phyloP scores from a whole-genome alignment of 2,113 vertebrate genomes.

The Zosterops borbonicus region DNA sequence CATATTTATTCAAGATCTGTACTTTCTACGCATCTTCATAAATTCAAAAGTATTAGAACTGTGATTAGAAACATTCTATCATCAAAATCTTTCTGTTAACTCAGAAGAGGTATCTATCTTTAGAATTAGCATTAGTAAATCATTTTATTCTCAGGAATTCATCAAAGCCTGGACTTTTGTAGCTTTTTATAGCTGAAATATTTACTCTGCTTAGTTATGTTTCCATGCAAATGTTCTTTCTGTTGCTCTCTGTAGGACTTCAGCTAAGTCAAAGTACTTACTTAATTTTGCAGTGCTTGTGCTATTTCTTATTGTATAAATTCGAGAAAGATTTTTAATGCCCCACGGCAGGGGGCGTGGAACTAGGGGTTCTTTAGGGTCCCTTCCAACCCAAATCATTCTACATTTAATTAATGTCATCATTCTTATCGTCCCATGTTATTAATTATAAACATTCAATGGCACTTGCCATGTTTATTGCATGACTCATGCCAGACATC shows the following conservation, averaged over 20 bases:
- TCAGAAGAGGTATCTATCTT: background rate
- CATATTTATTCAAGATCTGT: background rate
- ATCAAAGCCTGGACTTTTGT: background rate
- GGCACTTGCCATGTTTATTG: background rate
- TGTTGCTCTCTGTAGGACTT: background rate
- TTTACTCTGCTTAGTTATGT: background rate
- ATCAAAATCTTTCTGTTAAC: background rate
- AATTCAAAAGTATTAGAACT: background rate
- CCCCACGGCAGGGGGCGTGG: accelerated
- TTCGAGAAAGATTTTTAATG: background rate
- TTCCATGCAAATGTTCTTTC: slow-evolving; percentile 10
- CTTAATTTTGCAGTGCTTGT: background rate
- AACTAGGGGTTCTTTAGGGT: background rate
- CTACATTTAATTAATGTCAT: background rate
- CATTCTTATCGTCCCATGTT: background rate
- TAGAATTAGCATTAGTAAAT: background rate
- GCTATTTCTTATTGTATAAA: background rate
- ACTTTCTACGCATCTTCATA: background rate
- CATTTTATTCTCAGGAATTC: background rate
- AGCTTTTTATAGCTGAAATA: slow-evolving; percentile 24
- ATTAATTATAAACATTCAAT: background rate
- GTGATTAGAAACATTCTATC: background rate
- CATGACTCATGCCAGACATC: background rate
- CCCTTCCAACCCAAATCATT: background rate
- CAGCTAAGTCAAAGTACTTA: background rate